Percentiles rank a stretch among this genome's conserved stretches.
Evolutionary conservation across 2,888 invertebrate species (phyloP).

Genomic region (Dynastes tityus): DNA sequence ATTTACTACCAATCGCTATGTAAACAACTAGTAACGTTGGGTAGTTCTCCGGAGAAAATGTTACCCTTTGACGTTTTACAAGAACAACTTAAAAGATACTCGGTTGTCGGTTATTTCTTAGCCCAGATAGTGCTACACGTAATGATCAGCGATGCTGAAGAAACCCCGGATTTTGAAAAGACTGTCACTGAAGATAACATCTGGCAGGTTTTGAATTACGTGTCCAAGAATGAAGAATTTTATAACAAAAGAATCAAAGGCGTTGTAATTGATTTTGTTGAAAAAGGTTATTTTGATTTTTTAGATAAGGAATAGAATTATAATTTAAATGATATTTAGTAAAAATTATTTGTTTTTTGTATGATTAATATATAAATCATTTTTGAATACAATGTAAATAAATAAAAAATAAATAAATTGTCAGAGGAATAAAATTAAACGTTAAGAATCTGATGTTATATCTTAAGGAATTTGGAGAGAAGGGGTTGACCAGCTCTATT

Average conservation of each 20-base stretch:
- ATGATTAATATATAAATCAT: too few relatives aligned
- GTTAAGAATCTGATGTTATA: too few relatives aligned
- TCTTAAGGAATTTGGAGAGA: too few relatives aligned
- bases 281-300: conserved; percentile 40
- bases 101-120: conserved; percentile 57
- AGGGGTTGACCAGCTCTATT: too few relatives aligned
- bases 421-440: too few relatives aligned
- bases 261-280: conserved; percentile 49
- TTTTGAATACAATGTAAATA: too few relatives aligned
- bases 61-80: conserved; percentile 60
- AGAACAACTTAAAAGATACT: conserved; percentile 60
- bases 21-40: conserved; percentile 56
- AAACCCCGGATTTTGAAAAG: conserved; percentile 57
- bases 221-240: conserved; percentile 28
- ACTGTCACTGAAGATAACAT: conserved; percentile 16
- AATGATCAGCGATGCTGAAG: conserved; percentile 59
- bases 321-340: background rate
- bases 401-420: too few relatives aligned
- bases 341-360: too few relatives aligned
- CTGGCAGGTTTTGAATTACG: background rate
- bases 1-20: conserved; percentile 62
- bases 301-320: conserved; percentile 3
- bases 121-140: conserved; percentile 57
- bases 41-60: conserved; percentile 59
- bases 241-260: conserved; percentile 53